Evolutionary conservation across 30 jellyfish, hydroid and myxozoan species (phyloP), one percentile per base, ranked within the genome.

Genomic region (Hydra vulgaris): DNA sequence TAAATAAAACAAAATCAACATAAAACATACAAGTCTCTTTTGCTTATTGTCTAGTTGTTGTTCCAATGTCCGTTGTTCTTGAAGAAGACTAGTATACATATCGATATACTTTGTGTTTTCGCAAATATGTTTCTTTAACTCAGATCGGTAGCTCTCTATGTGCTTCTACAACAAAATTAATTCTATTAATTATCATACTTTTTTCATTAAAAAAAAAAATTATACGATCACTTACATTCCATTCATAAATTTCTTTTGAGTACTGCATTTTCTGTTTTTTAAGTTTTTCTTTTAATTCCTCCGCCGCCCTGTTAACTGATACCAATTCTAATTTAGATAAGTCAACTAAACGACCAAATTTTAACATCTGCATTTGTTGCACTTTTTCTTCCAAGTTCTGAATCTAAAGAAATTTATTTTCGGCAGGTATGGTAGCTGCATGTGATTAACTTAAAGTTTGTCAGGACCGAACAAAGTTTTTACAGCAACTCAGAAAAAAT

Each of bases 61-160:
- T 55, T 87, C 98, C 66, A 92, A 79, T 21, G 78, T 89, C 27
- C 85, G 84, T 69, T 92, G 81, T 76, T 87, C 95, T 55, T 83
- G 94, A 18, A 79, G 77, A 53, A 92, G 71, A 24, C 71, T 83
- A 17, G 98, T 92, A 76, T 68, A 92, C 26, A 95, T 86, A 77
- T 92, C 98, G 85, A 92, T 73, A 76, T 95, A 73, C 54, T 76
- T 89, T 52, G 98, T 92, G 83, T 92, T 92, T 81, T 92, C 98
- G 26, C 96, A 91, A 40, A 95, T 87, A 21, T 83, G 89, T 70
- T 79, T 83, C 25, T 96, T 92, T 22, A 92, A 82, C 68, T 76
- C 66, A 4, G 95, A 82, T 73, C 84, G 95, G 25, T 81, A 87
- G 40, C 79, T n/a, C 75, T n/a, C 75, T 7, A 68, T 68, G 15